Evolutionary conservation across 2,113 vertebrate genomes (phyloP).

Genomic region (Stigmatopora argus): DNA sequence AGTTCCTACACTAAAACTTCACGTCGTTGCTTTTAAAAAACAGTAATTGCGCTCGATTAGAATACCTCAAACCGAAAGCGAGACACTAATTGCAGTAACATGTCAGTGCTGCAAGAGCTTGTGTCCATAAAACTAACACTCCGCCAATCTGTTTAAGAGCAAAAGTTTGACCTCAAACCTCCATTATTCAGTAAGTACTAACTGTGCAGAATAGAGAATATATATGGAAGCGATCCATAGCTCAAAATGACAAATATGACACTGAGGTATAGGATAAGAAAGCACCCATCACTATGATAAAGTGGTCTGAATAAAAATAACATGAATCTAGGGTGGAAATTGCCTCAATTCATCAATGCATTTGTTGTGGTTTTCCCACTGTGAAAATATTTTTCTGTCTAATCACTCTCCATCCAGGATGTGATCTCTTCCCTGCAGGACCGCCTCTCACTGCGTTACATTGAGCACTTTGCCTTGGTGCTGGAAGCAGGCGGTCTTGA

Average conservation of each 20-base stretch:
- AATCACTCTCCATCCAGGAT: constrained; percentile 71
- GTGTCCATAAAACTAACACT: constrained; percentile 13
- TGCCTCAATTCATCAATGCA: constrained; percentile 11
- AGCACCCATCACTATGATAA: constrained; percentile 22
- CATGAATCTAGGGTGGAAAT: constrained; percentile 16
- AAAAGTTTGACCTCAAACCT: constrained; percentile 17
- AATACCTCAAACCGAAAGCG: not conserved
- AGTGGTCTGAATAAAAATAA: constrained; percentile 13
- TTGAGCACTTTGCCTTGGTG: constrained; percentile 94
- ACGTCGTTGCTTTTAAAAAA: constrained; percentile 16
- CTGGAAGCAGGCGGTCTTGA: constrained; percentile 88
- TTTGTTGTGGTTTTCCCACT: constrained; percentile 5
- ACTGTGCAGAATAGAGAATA: constrained; percentile 18
- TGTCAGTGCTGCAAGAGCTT: constrained; percentile 5
- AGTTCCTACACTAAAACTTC: constrained; percentile 39
- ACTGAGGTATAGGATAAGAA: constrained; percentile 9
- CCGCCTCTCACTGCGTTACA: constrained; percentile 92
- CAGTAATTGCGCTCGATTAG: constrained; percentile 12
- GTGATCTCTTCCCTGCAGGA: constrained; percentile 96
- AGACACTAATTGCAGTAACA: constrained; percentile 7
- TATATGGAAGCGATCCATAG: constrained; percentile 8
- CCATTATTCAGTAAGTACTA: constrained; percentile 14
- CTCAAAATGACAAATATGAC: constrained; percentile 17
- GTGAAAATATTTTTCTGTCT: constrained; percentile 17
- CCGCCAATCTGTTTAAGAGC: constrained; percentile 18